Evolutionary conservation across 2,113 vertebrate species (phyloP), one percentile per base, ranked within the genome.

Genomic region (Morone saxatilis): DNA sequence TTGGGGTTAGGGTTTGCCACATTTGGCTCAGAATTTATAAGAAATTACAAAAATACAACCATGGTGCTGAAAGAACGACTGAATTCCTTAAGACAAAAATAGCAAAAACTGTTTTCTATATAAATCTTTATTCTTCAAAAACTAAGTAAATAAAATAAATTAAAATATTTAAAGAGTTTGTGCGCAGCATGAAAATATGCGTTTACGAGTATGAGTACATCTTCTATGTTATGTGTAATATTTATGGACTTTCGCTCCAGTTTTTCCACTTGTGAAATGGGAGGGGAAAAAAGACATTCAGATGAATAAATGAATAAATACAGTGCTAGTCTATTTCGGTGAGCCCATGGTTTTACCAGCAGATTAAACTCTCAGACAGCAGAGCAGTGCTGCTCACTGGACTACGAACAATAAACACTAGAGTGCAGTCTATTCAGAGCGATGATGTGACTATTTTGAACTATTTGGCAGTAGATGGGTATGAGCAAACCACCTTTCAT

Each of bases 221-320:
- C 57, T 40, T 73, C 25, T 17, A 31, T 51, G 45, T 57, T 14
- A 57, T 66, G 70, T 83, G 78, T 66, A 86, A 85, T 81, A 84
- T 90, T 87, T 75, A 85, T 78, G 62, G 63, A 31, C 41, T 51
- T 17, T 7, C 76, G 56, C 67, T 88, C 43, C 36, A 71, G 47
- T 81, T 74, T 61, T 73, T 68, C 48, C 22, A 36, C 50, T 68
- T 61, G 56, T 50, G 72, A 65, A 86, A 77, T 66, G 70, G 75
- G 1, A 50, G 47, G 6, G 19, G 9, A 43, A 40, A 77, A 45
- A 38, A 41, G 36, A 63, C 43, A 43, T 47, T 72, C 40, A 59
- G 47, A 79, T 71, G 68, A 70, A 80, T 66, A 16, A 78, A 70
- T 85, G 65, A 74, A 68, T 87, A 66, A 80, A 56, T 71, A 68